Base-by-base conservation (phyloP, 2,797 vertebrate species). In the Knipowitschia caucasica region DNA sequence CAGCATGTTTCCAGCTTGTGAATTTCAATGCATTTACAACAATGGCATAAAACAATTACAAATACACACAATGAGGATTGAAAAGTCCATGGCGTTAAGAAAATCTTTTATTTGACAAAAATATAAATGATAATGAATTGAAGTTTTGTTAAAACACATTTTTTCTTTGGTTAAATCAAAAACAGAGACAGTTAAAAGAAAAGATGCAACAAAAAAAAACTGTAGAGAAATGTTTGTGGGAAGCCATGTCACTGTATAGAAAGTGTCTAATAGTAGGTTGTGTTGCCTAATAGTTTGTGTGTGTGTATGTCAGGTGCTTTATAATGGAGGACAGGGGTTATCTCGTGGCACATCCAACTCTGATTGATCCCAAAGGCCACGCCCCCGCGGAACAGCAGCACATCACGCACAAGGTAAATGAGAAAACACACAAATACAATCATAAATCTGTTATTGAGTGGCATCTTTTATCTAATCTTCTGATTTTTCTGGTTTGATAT, bases 271-370 rank as follows among this genome's bases (percentile, higher is more conserved):
- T 14, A 12, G 31, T 14, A 31, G 11, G 18, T 21, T 39, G 11
- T 4, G 17, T 1, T 5, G 1, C 2, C 25, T 43, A 24, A 43
- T 24, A 14, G 8, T n/a, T 24, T 40, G 4, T 42, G n/a, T 66
- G 4, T 67, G 12, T 67, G 53, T 73, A 9, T 75, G 39, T 61
- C 5, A 99, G 97, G 78, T 99, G 96, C 80, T 99, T 99, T 67
- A 98, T 99, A 62, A 98, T 99, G 97, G 96, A 98, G 78, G 97
- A 99, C 89, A 90, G 95, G 71, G 97, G 97, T 1, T 99, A 99
- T 77, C 90, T 99, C 33, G 94, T 99, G 45, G 97, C 97, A 10
- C 97, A 99, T 47, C 96, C 97, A 0, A 98, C 96, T 25, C 93
- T 99, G 62, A 98, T 99, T 18, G 97, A 99, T 79, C 96, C 97